Evolutionary conservation across 2,797 vertebrate genomes (phyloP).

Genomic region (Semotilus atromaculatus): DNA sequence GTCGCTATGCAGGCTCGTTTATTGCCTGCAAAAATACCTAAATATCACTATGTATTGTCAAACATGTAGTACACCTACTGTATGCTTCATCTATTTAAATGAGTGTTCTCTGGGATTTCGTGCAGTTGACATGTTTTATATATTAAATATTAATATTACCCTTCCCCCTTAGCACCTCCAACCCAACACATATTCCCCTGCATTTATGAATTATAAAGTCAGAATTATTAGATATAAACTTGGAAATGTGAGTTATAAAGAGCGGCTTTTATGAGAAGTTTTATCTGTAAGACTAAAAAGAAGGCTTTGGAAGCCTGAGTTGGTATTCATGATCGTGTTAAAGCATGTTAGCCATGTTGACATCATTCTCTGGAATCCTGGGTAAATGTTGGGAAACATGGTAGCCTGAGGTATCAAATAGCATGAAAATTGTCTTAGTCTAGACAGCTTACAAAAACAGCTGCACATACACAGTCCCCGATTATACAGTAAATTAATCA

Average conservation of each 20-base stretch:
- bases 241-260: not conserved
- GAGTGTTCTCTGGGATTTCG: not conserved
- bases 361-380: constrained; percentile 3
- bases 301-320: not conserved
- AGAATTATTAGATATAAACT: not conserved
- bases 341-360: constrained; percentile 14
- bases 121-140: not conserved
- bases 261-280: not conserved
- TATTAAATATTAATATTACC: not conserved
- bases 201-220: not conserved
- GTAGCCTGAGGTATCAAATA: constrained; percentile 69
- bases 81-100: not conserved
- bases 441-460: not conserved
- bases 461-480: not conserved
- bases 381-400: not conserved
- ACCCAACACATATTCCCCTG: not conserved
- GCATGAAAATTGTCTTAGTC: constrained; percentile 59
- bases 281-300: not conserved
- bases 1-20: not conserved
- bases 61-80: not conserved
- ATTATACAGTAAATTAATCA: not conserved
- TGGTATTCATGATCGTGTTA: not conserved
- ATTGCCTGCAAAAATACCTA: not conserved
- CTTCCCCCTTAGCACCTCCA: not conserved
- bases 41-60: not conserved